Evolutionary conservation across 2,888 invertebrate species (phyloP).

Genomic region (Sphecodes monilicornis): DNA sequence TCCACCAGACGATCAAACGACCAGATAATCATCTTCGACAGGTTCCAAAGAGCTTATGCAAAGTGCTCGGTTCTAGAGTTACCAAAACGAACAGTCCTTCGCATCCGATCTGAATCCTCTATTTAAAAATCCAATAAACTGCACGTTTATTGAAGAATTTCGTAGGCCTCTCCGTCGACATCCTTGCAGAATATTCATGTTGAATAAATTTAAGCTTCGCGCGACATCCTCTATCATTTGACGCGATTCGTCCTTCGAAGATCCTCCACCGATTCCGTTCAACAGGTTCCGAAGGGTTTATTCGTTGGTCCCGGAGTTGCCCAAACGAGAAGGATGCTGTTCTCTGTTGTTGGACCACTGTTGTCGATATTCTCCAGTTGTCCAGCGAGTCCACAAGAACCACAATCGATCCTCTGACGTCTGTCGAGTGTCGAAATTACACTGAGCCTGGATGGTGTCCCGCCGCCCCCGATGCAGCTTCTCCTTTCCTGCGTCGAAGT

Average conservation of each 20-base stretch:
- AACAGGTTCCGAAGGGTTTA: background rate
- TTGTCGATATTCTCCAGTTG: background rate
- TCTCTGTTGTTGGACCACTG: background rate
- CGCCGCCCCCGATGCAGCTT: constrained; percentile 71
- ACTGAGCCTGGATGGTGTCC: constrained; percentile 79
- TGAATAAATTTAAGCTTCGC: background rate
- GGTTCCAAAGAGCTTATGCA: background rate
- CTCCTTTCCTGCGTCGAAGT: constrained; percentile 59
- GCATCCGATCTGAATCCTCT: too few species aligned
- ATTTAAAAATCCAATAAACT: background rate
- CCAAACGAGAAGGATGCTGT: background rate
- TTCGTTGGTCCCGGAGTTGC: too few species aligned
- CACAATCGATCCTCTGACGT: constrained; percentile 34
- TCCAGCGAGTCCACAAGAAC: background rate
- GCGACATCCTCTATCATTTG: background rate
- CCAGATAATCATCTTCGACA: too few species aligned
- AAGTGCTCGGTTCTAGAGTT: background rate
- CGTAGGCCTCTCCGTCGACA: background rate
- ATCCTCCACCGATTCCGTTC: too few species aligned
- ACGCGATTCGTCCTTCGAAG: background rate
- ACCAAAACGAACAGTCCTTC: background rate
- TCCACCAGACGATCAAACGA: too few species aligned
- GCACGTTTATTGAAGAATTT: background rate
- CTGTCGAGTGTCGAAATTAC: constrained; percentile 79
- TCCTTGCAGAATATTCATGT: background rate